Evolutionary conservation across 2,113 vertebrate species (phyloP).

Genomic region (Sardina pilchardus): DNA sequence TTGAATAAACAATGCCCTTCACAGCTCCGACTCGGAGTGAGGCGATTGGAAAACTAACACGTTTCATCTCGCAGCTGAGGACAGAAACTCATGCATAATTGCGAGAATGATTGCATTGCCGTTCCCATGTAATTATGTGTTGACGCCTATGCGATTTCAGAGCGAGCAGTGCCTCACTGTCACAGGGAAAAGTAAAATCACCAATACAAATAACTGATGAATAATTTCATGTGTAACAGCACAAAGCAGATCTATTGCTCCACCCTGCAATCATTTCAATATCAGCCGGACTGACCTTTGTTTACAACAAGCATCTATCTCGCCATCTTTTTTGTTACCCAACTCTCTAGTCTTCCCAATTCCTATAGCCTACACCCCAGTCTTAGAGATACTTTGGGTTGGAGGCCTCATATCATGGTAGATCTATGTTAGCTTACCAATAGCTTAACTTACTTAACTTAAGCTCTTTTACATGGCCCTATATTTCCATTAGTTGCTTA

Average conservation of each 20-base stretch:
- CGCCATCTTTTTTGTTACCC: not conserved
- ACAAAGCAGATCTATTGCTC: not conserved
- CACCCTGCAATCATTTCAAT: not conserved
- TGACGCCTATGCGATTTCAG: not conserved
- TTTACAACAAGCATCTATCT: not conserved
- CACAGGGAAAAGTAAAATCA: constrained; percentile 11
- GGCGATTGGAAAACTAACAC: constrained; percentile 7
- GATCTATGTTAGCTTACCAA: not conserved
- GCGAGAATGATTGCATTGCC: constrained; percentile 13
- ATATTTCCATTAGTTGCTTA: not conserved
- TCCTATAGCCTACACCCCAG: not conserved
- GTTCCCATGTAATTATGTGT: not conserved
- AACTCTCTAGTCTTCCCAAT: not conserved
- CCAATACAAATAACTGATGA: not conserved
- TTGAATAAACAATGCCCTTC: constrained; percentile 7
- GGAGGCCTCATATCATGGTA: not conserved
- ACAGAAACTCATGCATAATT: constrained; percentile 5
- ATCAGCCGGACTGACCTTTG: not conserved
- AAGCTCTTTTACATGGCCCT: not conserved
- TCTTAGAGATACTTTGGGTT: not conserved
- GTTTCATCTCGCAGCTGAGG: constrained; percentile 14
- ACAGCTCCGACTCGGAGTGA: not conserved
- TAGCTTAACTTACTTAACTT: no score
- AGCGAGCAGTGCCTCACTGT: not conserved
- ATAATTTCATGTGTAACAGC: constrained; percentile 15